These are phyloP conservation scores for Cardinalis cardinalis DNA, from an alignment of 2,113 vertebrate species.

Conservation along the genomic window DNA sequence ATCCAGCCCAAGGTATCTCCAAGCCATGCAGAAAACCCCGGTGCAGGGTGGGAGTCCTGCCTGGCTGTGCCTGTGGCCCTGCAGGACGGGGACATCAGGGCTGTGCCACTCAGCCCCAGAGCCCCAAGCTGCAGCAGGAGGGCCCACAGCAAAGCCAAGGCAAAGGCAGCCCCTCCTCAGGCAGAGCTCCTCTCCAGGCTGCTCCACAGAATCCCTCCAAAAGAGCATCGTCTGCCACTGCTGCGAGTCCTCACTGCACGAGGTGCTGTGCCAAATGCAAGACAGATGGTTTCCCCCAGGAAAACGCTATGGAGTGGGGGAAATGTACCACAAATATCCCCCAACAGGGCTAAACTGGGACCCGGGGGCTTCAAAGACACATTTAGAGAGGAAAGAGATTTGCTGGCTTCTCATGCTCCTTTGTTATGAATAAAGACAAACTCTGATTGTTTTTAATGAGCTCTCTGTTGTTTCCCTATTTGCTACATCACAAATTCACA, in stretches of 20 bases:
- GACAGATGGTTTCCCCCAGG: background rate
- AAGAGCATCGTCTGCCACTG: background rate
- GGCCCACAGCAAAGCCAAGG: background rate
- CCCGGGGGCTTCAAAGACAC: background rate
- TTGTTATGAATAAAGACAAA: background rate
- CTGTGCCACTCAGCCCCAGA: background rate
- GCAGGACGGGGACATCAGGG: background rate
- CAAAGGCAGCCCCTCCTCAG: background rate
- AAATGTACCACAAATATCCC: background rate
- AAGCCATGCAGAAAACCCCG: background rate
- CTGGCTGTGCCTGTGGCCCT: rapidly evolving
- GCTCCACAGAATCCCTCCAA: background rate
- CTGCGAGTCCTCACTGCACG: background rate
- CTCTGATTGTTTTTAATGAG: background rate
- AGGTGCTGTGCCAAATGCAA: background rate
- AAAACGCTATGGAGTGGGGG: background rate
- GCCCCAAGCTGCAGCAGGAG: rapidly evolving
- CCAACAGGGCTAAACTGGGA: background rate
- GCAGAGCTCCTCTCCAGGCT: background rate
- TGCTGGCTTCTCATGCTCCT: background rate
- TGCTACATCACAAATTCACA: background rate
- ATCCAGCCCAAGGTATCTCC: background rate
- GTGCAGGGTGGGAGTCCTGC: background rate
- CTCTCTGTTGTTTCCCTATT: background rate
- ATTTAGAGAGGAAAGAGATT: background rate